A percentile compares a stretch with the other conserved stretches of the same genome.
phyloP scores from a whole-genome alignment of 2,797 vertebrate species.

The Urocyon cinereoargenteus region DNA sequence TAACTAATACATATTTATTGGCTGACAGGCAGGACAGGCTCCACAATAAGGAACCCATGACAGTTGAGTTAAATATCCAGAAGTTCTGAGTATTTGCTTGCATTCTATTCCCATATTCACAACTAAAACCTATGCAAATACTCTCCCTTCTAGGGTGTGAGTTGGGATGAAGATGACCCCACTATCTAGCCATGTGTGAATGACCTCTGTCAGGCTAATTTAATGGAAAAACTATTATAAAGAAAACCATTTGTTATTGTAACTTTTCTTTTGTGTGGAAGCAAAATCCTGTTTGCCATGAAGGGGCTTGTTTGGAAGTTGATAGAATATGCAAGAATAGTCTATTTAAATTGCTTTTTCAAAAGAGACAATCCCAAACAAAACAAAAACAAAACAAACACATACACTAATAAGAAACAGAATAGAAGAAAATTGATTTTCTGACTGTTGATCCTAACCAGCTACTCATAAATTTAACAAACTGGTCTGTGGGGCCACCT shows the following conservation, averaged over 20 bases:
- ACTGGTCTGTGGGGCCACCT: background rate
- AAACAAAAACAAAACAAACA: slow-evolving; percentile 36
- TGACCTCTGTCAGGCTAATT: background rate
- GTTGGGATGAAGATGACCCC: background rate
- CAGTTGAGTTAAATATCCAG: slow-evolving; percentile 51
- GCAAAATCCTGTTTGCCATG: background rate
- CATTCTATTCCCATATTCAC: background rate
- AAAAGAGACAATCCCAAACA: background rate
- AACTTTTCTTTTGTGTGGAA: slow-evolving; percentile 23
- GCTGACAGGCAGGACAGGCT: slow-evolving; percentile 41
- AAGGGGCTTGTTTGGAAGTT: background rate
- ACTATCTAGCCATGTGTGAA: background rate
- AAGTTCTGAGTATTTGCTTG: slow-evolving; percentile 46
- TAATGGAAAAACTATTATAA: slow-evolving; percentile 33
- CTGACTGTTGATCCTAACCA: slow-evolving; percentile 51
- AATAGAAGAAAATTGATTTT: slow-evolving; percentile 67
- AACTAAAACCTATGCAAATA: background rate
- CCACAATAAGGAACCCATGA: slow-evolving; percentile 47
- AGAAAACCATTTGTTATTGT: background rate
- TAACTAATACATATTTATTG: slow-evolving; percentile 81
- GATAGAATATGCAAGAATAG: background rate
- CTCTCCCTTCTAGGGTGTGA: background rate
- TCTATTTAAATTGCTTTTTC: slow-evolving; percentile 33
- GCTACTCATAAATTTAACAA: slow-evolving; percentile 64
- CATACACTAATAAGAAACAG: slow-evolving; percentile 55